phyloP scores from a whole-genome alignment of 2,797 vertebrate species.

The Prionace glauca region DNA sequence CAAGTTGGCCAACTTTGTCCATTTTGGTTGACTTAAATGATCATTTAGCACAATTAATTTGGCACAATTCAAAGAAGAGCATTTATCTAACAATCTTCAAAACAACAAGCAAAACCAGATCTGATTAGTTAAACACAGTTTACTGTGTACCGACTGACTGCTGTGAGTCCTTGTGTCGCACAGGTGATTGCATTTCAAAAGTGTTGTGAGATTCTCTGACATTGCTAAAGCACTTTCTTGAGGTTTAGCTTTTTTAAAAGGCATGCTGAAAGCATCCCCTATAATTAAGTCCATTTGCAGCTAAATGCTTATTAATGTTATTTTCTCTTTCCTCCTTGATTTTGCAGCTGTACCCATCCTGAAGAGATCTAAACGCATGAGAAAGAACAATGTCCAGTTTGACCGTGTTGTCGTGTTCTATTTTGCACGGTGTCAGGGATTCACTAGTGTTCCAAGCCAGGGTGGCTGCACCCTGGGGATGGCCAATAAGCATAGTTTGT shows the following conservation, averaged over 20 bases:
- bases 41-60: not conserved
- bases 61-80: not conserved
- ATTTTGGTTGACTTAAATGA: not conserved
- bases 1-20: not conserved
- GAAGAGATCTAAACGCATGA: slow-evolving; percentile 74
- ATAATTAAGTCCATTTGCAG: not conserved
- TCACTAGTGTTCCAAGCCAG: slow-evolving; percentile 89
- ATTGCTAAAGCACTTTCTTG: too few species aligned
- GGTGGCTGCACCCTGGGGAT: slow-evolving; percentile 93
- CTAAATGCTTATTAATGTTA: not conserved
- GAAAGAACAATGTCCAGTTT: slow-evolving; percentile 78
- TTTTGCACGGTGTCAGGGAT: slow-evolving; percentile 94
- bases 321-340: slow-evolving; percentile 23
- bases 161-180: not conserved
- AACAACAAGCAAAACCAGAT: not conserved
- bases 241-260: not conserved
- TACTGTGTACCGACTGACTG: not conserved
- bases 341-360: slow-evolving; percentile 78
- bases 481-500: slow-evolving; percentile 72
- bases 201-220: too few species aligned
- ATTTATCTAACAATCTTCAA: not conserved
- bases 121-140: not conserved
- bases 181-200: not conserved
- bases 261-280: not conserved
- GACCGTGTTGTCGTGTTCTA: slow-evolving; percentile 89